Evolutionary conservation across 2,797 vertebrate species (phyloP).

Genomic region (Pachyuromys duprasi): DNA sequence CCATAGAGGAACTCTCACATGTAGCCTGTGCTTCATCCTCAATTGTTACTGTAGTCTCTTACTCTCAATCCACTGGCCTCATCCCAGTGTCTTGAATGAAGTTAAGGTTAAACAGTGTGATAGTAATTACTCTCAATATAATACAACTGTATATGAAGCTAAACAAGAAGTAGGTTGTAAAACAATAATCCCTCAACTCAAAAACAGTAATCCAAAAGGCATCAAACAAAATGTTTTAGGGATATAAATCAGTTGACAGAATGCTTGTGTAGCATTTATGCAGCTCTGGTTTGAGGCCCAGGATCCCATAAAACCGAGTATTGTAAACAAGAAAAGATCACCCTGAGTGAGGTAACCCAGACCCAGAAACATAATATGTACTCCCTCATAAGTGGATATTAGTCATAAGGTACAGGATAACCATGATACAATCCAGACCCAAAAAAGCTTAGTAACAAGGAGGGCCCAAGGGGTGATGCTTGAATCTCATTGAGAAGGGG

Average conservation of each 20-base stretch:
- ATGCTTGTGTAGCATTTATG: neutral
- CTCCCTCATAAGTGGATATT: neutral
- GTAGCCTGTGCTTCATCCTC: neutral
- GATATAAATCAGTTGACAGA: neutral
- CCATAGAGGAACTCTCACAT: neutral
- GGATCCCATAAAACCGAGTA: neutral
- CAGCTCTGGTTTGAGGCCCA: neutral
- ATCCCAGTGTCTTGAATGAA: neutral
- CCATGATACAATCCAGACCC: neutral
- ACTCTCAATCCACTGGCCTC: neutral
- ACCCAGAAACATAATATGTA: neutral
- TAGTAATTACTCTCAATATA: neutral
- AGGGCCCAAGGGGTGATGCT: neutral
- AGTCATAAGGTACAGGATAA: neutral
- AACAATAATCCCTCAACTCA: slow-evolving; percentile 36
- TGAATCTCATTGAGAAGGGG: neutral
- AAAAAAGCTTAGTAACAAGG: neutral
- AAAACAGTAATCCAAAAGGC: slow-evolving; percentile 43
- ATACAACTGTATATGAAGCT: slow-evolving; percentile 14
- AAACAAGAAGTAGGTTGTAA: slow-evolving; percentile 1
- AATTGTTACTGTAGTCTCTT: neutral
- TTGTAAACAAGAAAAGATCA: neutral
- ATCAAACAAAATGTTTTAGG: neutral
- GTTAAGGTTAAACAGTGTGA: neutral
- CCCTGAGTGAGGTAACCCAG: neutral